Conservation (phyloP, 2,888 invertebrate species). For the Nipponacmea schrenckii region DNA sequence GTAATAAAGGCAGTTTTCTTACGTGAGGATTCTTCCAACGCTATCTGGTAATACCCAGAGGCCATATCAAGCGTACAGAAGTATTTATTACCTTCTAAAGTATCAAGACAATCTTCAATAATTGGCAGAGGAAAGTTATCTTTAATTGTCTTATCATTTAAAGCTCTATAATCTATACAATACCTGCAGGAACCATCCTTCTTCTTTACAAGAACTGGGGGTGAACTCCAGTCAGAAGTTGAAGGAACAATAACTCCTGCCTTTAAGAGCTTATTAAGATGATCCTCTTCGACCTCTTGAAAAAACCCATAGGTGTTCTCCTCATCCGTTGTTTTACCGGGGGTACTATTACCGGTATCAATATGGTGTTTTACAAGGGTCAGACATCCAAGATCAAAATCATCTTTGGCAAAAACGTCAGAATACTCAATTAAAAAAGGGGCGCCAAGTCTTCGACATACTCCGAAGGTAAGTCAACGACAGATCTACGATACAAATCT, state of each 20-base stretch:
- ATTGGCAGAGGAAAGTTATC: neutral
- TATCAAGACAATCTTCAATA: slow-evolving; percentile 18
- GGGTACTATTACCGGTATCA: neutral
- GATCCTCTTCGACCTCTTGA: slow-evolving; percentile 2
- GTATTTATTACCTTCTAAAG: slow-evolving; percentile 31
- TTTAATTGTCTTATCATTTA: neutral
- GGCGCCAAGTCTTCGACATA: neutral
- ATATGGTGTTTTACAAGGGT: slow-evolving; percentile 1
- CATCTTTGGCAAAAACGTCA: slow-evolving; percentile 11
- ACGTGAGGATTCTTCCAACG: slow-evolving; percentile 20
- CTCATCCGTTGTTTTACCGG: slow-evolving; percentile 3
- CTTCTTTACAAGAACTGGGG: neutral
- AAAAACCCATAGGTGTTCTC: neutral
- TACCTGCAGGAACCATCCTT: neutral
- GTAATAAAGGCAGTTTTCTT: slow-evolving; percentile 31
- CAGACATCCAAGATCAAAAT: slow-evolving; percentile 8
- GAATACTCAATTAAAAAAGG: slow-evolving; percentile 9
- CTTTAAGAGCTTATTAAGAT: neutral
- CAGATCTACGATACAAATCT: neutral
- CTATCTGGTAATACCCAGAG: too few species aligned
- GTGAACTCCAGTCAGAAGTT: too few species aligned
- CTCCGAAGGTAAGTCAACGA: neutral
- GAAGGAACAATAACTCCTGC: neutral
- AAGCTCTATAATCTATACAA: neutral
- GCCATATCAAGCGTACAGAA: too few species aligned